Evolutionary conservation across 1,140 invertebrate species (phyloP), one percentile per base, ranked within the genome.

Genomic region (Caenorhabditis remanei): DNA sequence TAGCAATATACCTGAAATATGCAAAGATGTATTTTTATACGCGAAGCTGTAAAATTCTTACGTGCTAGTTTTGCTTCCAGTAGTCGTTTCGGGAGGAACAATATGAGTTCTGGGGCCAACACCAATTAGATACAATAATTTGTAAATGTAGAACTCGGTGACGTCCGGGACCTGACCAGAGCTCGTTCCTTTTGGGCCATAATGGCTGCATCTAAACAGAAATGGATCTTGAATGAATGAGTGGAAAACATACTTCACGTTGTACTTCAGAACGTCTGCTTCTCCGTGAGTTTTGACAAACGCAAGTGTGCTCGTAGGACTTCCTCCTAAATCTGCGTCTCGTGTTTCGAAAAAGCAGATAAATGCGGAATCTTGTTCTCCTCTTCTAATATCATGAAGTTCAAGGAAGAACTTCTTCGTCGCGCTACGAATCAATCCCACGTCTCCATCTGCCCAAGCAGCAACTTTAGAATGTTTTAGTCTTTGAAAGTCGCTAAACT

Each of bases 161-260:
- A 65, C 16, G 61, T 65, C 61, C 61, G 61, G 61, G 6, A 7
- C 24, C 61, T 40, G 21, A 8, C 24, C 40, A 0, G 61, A 32
- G 24, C 21, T 65, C 16, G 21, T 0, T 0, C 21, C 21, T 40
- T 32, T 40, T 40, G 61, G 61, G 0, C 8, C 61, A 65, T 9
- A 65, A 65, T n/a, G n/a, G 8, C 9, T 65, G 61, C 21, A 40
- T 7, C 61, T 65, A 40, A 65, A 65, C 24, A 65, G 19, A 65
- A 65, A 32, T 7, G 61, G 16, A 65, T 40, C 6, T 65, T 65
- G 61, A 65, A 40, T 40, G 16, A 24, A 65, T 40, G 61, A 65
- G 32, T 65, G 8, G 61, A 65, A 65, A 65, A 65, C 61, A 65
- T 65, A 65, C 61, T 65, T 65, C 11, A 65, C 19, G 61, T 65